Evolutionary conservation across 1,140 invertebrate species (phyloP), one percentile per base, ranked within the genome.

Genomic region (Pogonognathellus flavescens): DNA sequence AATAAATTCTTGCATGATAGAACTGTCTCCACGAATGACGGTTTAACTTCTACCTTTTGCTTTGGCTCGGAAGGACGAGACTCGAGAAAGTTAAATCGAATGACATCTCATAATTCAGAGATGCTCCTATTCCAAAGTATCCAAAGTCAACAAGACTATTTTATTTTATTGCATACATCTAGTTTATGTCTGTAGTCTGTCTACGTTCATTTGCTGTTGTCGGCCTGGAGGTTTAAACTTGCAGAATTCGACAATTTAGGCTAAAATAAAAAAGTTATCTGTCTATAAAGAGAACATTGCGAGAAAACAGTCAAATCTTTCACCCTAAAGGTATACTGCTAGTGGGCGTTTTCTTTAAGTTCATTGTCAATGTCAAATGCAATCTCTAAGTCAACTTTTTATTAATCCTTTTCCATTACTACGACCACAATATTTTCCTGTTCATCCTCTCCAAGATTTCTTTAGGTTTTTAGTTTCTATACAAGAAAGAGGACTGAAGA

Each of bases 331-430:
- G 14, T 11, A 10, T 3, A 10, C 25, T 66, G 22, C 18, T 18
- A 6, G 20, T 25, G 8, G 1, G 4, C 22, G 18, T 66, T 66
- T 25, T 25, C 25, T 20, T 11, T 13, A 25, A 20, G 13, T 20
- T 25, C 62, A 66, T 25, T 66, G 62, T 20, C 62, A 66, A 25
- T 66, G 62, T 66, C 62, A 66, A 66, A 31, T 13, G 22, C 18
- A 60, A 11, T 20, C 62, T 25, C 10, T 31, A 6, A 41, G 31
- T 41, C 2, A 41, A 41, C 25, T n/a, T 20, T 13, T 13, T 20
- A 66, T 14, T 25, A 66, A 66, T 14, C 14, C 10, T 22, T 66
- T 66, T 66, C 22, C 62, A 20, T 66, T 66, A 62, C 20, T 62
- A 20, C 25, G 62, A 66, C 62, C 62, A 6, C 31, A 41, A 41